Base-by-base conservation (phyloP, 2,888 invertebrate genomes). In the Platycnemis pennipes region DNA sequence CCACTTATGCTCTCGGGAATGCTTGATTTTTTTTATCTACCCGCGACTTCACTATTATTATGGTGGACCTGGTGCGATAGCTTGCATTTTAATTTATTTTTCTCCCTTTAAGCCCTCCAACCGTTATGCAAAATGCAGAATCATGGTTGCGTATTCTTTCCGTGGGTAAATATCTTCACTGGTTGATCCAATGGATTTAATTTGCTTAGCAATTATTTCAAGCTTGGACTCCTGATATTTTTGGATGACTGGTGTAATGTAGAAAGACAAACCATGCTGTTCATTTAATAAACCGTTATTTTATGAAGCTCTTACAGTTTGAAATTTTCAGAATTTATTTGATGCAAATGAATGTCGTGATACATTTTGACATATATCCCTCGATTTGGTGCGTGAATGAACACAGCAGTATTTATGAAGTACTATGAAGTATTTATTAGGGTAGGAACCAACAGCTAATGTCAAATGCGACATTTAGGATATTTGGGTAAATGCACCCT, bases 21-120 rank as follows among this genome's bases (percentile, higher is more conserved):
- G 11, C 37, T 16, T 26, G 77, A 37, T 77, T 37, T 37, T 77
- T 37, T 89, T 91, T 44, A 91, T 63, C 63, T 37, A 22, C 42
- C 63, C 63, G 63, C 44, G 44, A 91, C 91, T 63, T 91, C 63
- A 69, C 63, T 77, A 77, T 77, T 7, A 42, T 56, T 89, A 89
- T 63, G 11, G 53, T 31, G 53, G 49, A 16, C 5, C 44, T 37
- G 63, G 45, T 42, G 63, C 56, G 91, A 91, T 56, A 91, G 63
- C 42, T n/a, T 44, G 45, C 44, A 91, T 69, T 91, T 91, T 91
- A 91, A 91, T 91, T 91, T 45, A 91, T 91, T 91, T 91, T 44
- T 31, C 77, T 49, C 49, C 19, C 49, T 16, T 16, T 49, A n/a
- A n/a, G n/a, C 63, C 53, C 77, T 77, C 77, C 26, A 2, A 11